These are phyloP conservation scores for Catharus minimus DNA, from an alignment of 2,113 vertebrate species.

Conservation along the genomic window DNA sequence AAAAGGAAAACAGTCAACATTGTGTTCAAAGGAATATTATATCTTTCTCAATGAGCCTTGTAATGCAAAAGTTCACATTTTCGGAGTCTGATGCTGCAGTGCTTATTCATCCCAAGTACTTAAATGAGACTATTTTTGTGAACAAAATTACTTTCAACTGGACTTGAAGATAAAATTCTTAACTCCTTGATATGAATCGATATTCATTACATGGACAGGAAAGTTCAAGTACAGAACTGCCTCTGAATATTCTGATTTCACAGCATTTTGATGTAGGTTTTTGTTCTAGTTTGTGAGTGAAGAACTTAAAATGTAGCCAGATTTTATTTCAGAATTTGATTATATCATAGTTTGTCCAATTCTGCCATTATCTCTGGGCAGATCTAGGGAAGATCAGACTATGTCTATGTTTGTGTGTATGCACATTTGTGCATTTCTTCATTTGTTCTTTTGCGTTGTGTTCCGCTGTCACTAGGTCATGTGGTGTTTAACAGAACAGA, in stretches of 20 bases:
- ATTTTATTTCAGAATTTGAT: background rate
- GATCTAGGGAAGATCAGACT: background rate
- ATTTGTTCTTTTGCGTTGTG: background rate
- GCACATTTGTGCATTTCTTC: background rate
- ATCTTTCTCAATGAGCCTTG: background rate
- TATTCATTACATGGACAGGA: background rate
- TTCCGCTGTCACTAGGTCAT: background rate
- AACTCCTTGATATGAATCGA: background rate
- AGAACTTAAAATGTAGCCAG: background rate
- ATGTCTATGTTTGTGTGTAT: background rate
- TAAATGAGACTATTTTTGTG: background rate
- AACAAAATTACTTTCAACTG: background rate
- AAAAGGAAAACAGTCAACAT: conserved; percentile 20
- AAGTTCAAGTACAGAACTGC: background rate
- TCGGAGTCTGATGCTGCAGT: background rate
- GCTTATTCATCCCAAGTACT: background rate
- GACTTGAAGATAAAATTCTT: background rate
- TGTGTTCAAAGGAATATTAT: conserved; percentile 32
- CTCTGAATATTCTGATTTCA: background rate
- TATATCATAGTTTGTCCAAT: background rate
- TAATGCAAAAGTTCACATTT: conserved; percentile 3
- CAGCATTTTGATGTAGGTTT: background rate
- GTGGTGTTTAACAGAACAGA: background rate
- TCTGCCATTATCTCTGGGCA: background rate
- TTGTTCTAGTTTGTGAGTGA: background rate